These are phyloP conservation scores for Papilio dardanus DNA, from an alignment of 1,140 invertebrate genomes.

Conservation along the genomic window DNA sequence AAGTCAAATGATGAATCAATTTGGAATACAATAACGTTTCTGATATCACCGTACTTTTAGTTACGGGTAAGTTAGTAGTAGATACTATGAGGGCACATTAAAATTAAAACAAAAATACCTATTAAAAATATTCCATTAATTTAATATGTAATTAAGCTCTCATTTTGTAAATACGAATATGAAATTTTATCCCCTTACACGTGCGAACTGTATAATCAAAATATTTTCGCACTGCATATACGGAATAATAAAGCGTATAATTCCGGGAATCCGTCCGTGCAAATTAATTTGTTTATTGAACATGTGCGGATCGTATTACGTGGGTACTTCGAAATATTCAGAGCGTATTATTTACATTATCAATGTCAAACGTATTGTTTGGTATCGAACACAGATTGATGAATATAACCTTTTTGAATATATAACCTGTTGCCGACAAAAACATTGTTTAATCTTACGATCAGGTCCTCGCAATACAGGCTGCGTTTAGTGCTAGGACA, in stretches of 20 bases:
- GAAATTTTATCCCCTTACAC: constrained; percentile 5
- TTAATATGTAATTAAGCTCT: too few species aligned
- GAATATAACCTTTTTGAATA: neutral
- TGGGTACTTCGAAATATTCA: neutral
- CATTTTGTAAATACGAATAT: neutral
- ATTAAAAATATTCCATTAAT: neutral
- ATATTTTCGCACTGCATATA: neutral
- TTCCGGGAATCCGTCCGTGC: constrained; percentile 6
- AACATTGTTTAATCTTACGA: too few species aligned
- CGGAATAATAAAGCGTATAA: constrained; percentile 12
- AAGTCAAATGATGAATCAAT: too few species aligned
- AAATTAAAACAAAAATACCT: too few species aligned
- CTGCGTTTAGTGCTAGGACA: too few species aligned
- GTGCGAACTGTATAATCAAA: constrained; percentile 5
- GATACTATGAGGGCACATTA: too few species aligned
- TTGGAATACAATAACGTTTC: too few species aligned
- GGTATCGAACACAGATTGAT: neutral
- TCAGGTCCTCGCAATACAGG: too few species aligned
- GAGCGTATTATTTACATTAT: neutral
- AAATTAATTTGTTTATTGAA: constrained; percentile 16
- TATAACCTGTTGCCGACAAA: neutral
- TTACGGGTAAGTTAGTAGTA: too few species aligned
- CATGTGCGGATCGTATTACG: constrained; percentile 20
- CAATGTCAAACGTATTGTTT: constrained; percentile 11
- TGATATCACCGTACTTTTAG: too few species aligned